phyloP scores from a whole-genome alignment of 2,113 vertebrate genomes.

The Zingel zingel region DNA sequence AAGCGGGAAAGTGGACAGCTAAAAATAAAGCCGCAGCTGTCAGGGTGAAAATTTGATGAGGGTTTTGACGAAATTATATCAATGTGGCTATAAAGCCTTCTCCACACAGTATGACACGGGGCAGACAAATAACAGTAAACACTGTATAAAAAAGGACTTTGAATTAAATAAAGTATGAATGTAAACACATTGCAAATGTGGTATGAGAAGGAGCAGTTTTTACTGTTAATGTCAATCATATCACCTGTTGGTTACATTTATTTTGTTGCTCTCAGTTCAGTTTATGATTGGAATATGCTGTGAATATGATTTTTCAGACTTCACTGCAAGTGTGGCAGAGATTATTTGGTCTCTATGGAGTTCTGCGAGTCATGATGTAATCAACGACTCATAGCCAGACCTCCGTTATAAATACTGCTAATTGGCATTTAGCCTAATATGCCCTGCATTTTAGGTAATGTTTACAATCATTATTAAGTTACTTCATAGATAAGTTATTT shows the following conservation, averaged over 20 bases:
- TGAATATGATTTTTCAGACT: background rate
- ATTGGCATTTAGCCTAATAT: background rate
- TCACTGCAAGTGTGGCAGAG: background rate
- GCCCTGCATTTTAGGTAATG: background rate
- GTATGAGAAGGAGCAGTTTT: background rate
- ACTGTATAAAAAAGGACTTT: conserved; percentile 2
- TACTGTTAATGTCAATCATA: background rate
- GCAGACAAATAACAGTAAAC: conserved; percentile 5
- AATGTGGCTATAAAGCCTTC: conserved; percentile 38
- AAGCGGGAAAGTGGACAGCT: conserved; percentile 76
- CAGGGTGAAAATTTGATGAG: conserved; percentile 57
- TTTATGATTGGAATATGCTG: background rate
- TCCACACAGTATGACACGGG: conserved; percentile 15
- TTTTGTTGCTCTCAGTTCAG: background rate
- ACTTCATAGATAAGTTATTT: background rate
- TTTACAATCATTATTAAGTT: background rate
- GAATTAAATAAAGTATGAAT: background rate
- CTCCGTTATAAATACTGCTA: background rate
- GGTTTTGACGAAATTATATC: conserved; percentile 60
- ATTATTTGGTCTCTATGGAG: background rate
- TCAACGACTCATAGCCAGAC: background rate
- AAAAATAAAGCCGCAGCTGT: conserved; percentile 84
- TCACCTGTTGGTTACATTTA: background rate
- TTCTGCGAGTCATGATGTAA: background rate
- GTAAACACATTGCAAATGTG: background rate